These are phyloP conservation scores for Toxostoma redivivum DNA, from an alignment of 2,113 vertebrate genomes.

Conservation along the genomic window DNA sequence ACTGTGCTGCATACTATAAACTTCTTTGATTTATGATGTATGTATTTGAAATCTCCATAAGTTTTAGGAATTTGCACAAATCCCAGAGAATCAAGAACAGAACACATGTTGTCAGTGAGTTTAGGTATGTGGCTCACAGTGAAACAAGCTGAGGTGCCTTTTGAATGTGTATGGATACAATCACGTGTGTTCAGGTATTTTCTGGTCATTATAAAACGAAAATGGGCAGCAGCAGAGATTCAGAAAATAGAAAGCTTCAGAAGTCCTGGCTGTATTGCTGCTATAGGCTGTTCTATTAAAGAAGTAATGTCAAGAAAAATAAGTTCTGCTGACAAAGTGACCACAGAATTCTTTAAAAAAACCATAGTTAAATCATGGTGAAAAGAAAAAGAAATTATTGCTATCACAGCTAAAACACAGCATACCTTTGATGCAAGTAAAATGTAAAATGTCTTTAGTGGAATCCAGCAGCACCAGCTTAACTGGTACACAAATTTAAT, in stretches of 20 bases:
- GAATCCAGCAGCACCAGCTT: neutral
- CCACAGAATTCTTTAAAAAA: neutral
- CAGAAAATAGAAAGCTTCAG: neutral
- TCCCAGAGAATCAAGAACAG: neutral
- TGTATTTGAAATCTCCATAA: neutral
- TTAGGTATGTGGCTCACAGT: neutral
- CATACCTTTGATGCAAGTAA: neutral
- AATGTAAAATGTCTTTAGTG: neutral
- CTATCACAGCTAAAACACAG: slow-evolving; percentile 5
- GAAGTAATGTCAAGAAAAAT: neutral
- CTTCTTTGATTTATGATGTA: neutral
- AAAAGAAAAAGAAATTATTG: neutral
- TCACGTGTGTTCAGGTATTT: neutral
- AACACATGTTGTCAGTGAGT: accelerated
- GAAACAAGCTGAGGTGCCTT: neutral
- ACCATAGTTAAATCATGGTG: neutral
- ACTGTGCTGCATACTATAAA: neutral
- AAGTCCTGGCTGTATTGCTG: neutral
- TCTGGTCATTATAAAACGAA: neutral
- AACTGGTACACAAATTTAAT: neutral
- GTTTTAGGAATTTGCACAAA: neutral
- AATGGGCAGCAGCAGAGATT: neutral
- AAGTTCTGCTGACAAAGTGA: slow-evolving; percentile 9
- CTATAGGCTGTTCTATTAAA: neutral
- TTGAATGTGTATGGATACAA: neutral